Evolutionary conservation across 2,888 invertebrate genomes (phyloP), one percentile per base, ranked within the genome.

Genomic region (Palloptera scutellata): DNA sequence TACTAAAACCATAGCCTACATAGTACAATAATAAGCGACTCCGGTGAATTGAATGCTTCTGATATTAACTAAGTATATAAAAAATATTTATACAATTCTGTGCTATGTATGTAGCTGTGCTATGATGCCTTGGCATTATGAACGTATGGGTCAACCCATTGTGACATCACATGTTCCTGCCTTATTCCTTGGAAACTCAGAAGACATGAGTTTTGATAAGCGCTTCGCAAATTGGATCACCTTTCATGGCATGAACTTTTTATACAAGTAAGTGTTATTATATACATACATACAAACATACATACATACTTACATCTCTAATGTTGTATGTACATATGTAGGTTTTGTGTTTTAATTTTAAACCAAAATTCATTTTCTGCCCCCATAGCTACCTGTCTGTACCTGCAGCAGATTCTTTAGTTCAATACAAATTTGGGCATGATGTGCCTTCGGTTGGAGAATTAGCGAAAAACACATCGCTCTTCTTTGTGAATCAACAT

Each of bases 71-170:
- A n/a, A n/a, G n/a, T n/a, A n/a, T n/a, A n/a, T n/a, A 19, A 30
- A 9, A 42, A 17, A 17, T 41, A 3, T 17, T 17, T 52, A 54
- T 11, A 30, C 30, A 30, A 30, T 30, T 30, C 6, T 30, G 2
- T 30, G 6, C n/a, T 1, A 45, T 13, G 10, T 15, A 30, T 13
- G 0, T 48, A 66, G 90, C 2, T 88, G 88, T 72, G 85, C 88
- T 15, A 70, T 90, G 61, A 87, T 90, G 88, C 89, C 90, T 0
- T 91, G 88, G 88, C 86, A 88, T 62, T 87, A 87, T 64, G 84
- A 84, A 43, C 85, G 89, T n/a, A 82, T 89, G 61, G 88, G 88
- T 0, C 86, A 88, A 43, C 89, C 89, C 0, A 86, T 87, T 67
- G 88, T 89, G 72, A 88, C 89, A 0, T 86, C 90, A 0, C 89